Conservation (phyloP, 2,888 invertebrate genomes). For the Trachelus iudaicus region DNA sequence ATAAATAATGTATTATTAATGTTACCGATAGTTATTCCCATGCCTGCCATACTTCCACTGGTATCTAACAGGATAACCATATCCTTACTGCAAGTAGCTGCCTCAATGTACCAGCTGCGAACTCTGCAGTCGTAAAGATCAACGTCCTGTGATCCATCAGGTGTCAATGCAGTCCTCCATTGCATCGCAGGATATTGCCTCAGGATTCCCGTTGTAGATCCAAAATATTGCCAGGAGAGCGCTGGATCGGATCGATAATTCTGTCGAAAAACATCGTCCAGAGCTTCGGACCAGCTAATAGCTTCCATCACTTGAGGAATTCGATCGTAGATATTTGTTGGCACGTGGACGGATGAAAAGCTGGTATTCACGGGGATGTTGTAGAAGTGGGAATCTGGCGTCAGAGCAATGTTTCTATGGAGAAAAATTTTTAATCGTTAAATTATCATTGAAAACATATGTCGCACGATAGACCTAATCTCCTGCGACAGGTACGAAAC, state of each 20-base stretch:
- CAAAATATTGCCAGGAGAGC: constrained; percentile 97
- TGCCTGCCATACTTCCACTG: constrained; percentile 96
- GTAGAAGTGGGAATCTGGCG: constrained; percentile 85
- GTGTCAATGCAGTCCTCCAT: constrained; percentile 43
- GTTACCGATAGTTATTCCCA: constrained; percentile 71
- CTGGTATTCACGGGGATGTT: constrained; percentile 83
- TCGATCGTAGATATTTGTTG: constrained; percentile 90
- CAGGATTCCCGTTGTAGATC: constrained; percentile 92
- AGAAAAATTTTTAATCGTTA: constrained; percentile 20
- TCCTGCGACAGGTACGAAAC: background rate
- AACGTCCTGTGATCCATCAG: constrained; percentile 58
- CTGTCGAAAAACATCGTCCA: constrained; percentile 85
- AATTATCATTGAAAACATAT: background rate
- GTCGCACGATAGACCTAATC: background rate
- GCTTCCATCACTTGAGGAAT: constrained; percentile 74
- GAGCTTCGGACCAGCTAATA: constrained; percentile 90
- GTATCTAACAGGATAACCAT: constrained; percentile 94
- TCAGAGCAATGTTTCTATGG: constrained; percentile 72
- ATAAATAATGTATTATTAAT: constrained; percentile 56
- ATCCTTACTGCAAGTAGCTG: constrained; percentile 97
- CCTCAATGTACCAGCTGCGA: constrained; percentile 96
- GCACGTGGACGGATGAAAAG: constrained; percentile 91
- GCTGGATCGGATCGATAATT: constrained; percentile 92
- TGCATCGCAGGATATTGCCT: constrained; percentile 84
- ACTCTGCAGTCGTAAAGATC: constrained; percentile 94